Evolutionary conservation across 92 coral and sea anemone genomes (phyloP), one percentile per base, ranked within the genome.

Genomic region (Pocillopora meandrina): DNA sequence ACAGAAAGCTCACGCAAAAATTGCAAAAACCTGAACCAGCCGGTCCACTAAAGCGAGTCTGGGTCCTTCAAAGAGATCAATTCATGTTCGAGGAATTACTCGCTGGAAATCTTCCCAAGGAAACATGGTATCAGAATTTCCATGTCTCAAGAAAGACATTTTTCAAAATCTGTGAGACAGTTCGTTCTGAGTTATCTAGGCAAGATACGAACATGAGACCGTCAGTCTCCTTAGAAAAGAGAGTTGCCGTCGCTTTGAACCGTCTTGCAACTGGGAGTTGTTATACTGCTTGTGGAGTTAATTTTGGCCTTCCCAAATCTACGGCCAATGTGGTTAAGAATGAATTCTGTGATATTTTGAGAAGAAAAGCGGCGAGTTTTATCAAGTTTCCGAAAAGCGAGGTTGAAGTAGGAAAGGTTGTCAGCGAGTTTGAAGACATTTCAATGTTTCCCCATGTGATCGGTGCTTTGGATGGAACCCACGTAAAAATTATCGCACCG

Each of bases 201-300:
- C 80, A 74, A 62, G 86, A 90, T 68, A 90, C 93, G 12, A 77
- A 71, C 52, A 82, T 87, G 91, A 34, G 91, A 62, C 80, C 80
- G 10, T 84, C 89, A 2, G 86, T 87, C 9, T 62, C 84, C 1
- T n/a, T 87, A 34, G 93, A 90, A 73, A 87, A 90, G 74, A 67
- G 91, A 21, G 91, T 84, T 33, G 89, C 91, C 3, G 87, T 83
- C 34, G 82, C 86, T 16, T 68, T 90, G 33, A 65, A 75, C 26
- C 87, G 93, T 1, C 86, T 84, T 15, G 88, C 93, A 11, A 83
- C 90, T 59, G 91, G 93, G 35, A 80, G 85, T 49, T 67, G 88
- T 56, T 90, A 87, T 60, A 78, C 75, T 15, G 76, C 81, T 3
- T 80, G 91, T 20, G 87, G 93, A 18, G 63, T 85, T 1, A 78